Evolutionary conservation across 2,797 vertebrate species (phyloP).

Genomic region (Sebastes glaucus): DNA sequence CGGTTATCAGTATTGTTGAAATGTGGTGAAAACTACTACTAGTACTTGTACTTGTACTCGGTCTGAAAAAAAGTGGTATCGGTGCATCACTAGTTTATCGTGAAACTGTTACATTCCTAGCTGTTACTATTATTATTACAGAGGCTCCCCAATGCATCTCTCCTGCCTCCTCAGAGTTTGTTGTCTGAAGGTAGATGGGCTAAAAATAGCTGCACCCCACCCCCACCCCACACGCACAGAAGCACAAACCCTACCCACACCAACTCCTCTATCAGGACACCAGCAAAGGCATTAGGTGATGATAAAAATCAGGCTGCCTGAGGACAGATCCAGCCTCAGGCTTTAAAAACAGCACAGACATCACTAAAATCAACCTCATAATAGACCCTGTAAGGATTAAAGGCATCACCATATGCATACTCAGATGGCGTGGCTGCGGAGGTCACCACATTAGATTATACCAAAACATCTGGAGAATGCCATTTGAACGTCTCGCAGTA

Average conservation of each 20-base stretch:
- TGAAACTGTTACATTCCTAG: too few species aligned
- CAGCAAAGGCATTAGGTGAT: constrained; percentile 15
- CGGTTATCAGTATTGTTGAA: too few species aligned
- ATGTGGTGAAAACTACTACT: too few species aligned
- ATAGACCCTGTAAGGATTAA: constrained; percentile 12
- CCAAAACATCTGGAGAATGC: not conserved
- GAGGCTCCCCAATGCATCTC: constrained; percentile 49
- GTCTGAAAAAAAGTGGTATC: too few species aligned
- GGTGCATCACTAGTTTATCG: too few species aligned
- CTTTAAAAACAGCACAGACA: constrained; percentile 12
- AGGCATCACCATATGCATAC: not conserved
- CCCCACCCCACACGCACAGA: not conserved
- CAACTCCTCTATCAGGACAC: constrained; percentile 11
- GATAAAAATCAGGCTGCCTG: not conserved
- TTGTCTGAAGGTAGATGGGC: constrained; percentile 54
- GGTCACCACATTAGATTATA: not conserved
- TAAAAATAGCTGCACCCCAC: constrained; percentile 67
- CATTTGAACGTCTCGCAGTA: not conserved
- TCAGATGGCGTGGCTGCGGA: not conserved
- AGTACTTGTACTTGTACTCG: too few species aligned
- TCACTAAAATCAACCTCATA: constrained; percentile 4
- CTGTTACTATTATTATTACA: constrained; percentile 65
- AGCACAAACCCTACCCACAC: not conserved
- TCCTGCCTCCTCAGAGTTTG: constrained; percentile 28
- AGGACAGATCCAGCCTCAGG: constrained; percentile 6